Evolutionary conservation across 2,888 invertebrate species (phyloP), one percentile per base, ranked within the genome.

Genomic region (Xiphydria camelus): DNA sequence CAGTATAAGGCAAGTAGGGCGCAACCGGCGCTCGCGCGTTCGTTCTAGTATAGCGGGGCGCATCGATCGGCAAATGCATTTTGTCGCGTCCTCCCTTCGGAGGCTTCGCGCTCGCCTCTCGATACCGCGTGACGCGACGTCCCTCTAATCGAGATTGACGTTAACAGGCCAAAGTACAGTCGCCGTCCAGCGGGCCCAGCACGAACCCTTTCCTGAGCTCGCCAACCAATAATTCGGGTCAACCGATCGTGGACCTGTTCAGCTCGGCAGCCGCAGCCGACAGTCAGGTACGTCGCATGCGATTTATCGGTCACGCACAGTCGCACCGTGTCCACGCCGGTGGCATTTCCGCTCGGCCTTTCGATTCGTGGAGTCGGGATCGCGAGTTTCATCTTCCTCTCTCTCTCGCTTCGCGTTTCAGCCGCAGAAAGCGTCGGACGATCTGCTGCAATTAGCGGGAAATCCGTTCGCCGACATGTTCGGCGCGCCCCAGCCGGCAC

Each of bases 1-100:
- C 91, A 93, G 77, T 91, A 94, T 76, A 96, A 95, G 87, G 96
- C 93, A 75, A 64, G n/a, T n/a, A n/a, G n/a, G n/a, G n/a, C n/a
- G n/a, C n/a, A n/a, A n/a, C n/a, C n/a, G n/a, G 45, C 40, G 21
- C 14, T 26, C 6, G 9, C 21, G 14, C 14, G 12, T 15, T 12
- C 35, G n/a, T n/a, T n/a, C n/a, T n/a, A n/a, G n/a, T n/a, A n/a
- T n/a, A n/a, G n/a, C n/a, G n/a, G n/a, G n/a, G n/a, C n/a, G n/a
- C n/a, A n/a, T n/a, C n/a, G n/a, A n/a, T n/a, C n/a, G n/a, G n/a
- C n/a, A n/a, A n/a, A n/a, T n/a, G n/a, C n/a, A n/a, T n/a, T n/a
- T n/a, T n/a, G n/a, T n/a, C n/a, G n/a, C n/a, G n/a, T n/a, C n/a
- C n/a, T n/a, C n/a, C n/a, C n/a, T n/a, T n/a, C n/a, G n/a, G n/a